These are phyloP conservation scores for Drosophila melanica DNA, from an alignment of 1,140 invertebrate species.

Conservation along the genomic window DNA sequence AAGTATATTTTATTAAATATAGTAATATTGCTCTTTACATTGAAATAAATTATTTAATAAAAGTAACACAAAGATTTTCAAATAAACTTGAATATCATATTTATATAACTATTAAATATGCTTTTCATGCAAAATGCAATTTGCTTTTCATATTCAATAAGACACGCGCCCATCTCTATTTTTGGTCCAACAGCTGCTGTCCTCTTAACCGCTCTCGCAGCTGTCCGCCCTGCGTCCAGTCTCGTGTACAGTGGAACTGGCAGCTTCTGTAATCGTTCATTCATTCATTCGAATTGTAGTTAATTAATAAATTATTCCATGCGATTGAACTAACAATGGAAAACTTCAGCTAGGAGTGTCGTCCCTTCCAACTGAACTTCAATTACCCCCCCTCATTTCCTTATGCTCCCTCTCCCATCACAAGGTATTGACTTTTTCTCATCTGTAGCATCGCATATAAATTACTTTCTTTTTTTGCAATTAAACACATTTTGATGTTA, in stretches of 20 bases:
- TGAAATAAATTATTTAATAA: too few species aligned
- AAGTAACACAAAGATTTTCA: too few species aligned
- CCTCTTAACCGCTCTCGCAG: not conserved
- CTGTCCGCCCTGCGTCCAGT: not conserved
- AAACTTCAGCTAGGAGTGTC: slow-evolving; percentile 60
- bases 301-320: slow-evolving; percentile 82
- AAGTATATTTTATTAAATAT: too few species aligned
- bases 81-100: too few species aligned
- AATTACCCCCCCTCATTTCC: slow-evolving; percentile 39
- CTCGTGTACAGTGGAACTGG: slow-evolving; percentile 3
- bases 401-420: not conserved
- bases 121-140: too few species aligned
- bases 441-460: slow-evolving; percentile 19
- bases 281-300: slow-evolving; percentile 81
- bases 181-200: slow-evolving; percentile 7
- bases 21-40: too few species aligned
- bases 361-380: slow-evolving; percentile 26
- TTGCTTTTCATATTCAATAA: not conserved
- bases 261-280: slow-evolving; percentile 69
- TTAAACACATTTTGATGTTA: slow-evolving; percentile 73
- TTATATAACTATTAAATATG: too few species aligned
- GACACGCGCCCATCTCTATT: not conserved
- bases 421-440: not conserved
- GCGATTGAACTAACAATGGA: slow-evolving; percentile 77
- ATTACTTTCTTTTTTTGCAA: slow-evolving; percentile 52